Percentiles rank a stretch among this genome's conserved stretches.
Conservation (phyloP, 2,113 vertebrate genomes). For the Phodopus roborovskii region DNA sequence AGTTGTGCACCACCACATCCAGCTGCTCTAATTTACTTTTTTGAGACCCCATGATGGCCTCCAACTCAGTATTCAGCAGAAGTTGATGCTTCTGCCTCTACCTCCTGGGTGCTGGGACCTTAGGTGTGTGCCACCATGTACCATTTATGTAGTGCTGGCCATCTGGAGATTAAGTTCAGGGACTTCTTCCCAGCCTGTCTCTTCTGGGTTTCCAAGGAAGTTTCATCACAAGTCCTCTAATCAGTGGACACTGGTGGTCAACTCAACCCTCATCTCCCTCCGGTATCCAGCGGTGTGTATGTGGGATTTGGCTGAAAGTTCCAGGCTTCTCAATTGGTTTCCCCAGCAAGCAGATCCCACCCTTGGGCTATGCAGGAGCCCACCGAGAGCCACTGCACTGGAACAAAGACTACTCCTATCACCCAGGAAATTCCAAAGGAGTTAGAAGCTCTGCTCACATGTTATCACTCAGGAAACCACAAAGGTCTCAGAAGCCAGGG, state of each 20-base stretch:
- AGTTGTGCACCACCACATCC: not conserved
- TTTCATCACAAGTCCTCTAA: not conserved
- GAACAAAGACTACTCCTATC: not conserved
- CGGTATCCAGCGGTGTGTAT: not conserved
- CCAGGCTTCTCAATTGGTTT: not conserved
- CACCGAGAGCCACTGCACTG: not conserved
- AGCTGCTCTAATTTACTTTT: not conserved
- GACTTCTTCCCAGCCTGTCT: not conserved
- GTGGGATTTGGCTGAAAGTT: not conserved
- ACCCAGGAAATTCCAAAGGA: not conserved
- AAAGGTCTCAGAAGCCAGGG: not conserved
- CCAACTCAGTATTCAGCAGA: not conserved
- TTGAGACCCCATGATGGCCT: not conserved
- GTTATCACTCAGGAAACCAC: not conserved
- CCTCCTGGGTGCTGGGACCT: not conserved
- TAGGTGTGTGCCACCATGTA: not conserved
- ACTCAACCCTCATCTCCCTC: not conserved
- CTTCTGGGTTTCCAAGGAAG: not conserved
- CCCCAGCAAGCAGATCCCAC: not conserved
- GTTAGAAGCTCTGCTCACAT: not conserved
- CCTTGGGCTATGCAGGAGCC: not conserved
- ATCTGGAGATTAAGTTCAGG: not conserved
- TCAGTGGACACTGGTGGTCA: not conserved
- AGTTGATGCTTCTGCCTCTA: not conserved
- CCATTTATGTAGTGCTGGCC: not conserved